Evolutionary conservation across 1,140 invertebrate species (phyloP).

Genomic region (Ylistrum balloti): DNA sequence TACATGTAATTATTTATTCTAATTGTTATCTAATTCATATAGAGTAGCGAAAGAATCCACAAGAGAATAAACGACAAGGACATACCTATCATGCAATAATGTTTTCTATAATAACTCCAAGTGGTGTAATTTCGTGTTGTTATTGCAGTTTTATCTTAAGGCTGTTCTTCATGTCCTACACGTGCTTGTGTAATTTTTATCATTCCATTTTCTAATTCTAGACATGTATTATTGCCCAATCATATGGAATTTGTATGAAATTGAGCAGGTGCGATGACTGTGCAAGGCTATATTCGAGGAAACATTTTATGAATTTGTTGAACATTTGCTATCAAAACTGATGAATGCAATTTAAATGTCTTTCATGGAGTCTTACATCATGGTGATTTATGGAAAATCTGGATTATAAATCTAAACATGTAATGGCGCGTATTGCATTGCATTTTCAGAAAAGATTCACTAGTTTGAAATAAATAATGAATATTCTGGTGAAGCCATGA

Average conservation of each 20-base stretch:
- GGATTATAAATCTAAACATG: background rate
- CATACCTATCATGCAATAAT: background rate
- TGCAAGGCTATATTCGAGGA: background rate
- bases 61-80: background rate
- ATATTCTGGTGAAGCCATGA: background rate
- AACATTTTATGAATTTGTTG: background rate
- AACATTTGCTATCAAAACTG: background rate
- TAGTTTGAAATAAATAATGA: background rate
- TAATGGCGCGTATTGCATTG: background rate
- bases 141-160: background rate
- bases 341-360: background rate
- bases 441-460: background rate
- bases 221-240: slow-evolving; percentile 1
- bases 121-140: background rate
- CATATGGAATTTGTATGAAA: background rate
- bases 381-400: background rate
- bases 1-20: no score
- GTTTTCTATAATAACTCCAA: background rate
- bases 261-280: background rate
- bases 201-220: background rate
- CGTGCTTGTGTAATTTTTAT: background rate
- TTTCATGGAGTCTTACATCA: background rate
- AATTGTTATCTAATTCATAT: background rate
- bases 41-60: background rate
- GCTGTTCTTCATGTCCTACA: background rate